phyloP scores from a whole-genome alignment of 2,888 invertebrate genomes.

The Ectropis crepuscularia region DNA sequence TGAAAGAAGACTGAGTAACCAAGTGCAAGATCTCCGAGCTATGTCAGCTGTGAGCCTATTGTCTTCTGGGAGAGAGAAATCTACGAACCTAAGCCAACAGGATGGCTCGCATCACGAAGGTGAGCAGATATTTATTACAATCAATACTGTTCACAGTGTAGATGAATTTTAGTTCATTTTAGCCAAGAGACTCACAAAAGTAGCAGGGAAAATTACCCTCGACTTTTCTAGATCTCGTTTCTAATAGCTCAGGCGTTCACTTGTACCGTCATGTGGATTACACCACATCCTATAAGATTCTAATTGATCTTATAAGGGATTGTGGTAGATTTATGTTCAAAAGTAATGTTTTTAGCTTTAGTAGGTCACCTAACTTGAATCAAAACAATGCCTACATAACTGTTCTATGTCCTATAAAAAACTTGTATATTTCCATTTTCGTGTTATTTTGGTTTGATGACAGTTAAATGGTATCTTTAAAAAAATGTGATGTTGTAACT shows the following conservation, averaged over 20 bases:
- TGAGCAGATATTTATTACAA: conserved; percentile 46
- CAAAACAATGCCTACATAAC: conserved; percentile 36
- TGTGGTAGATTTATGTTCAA: conserved; percentile 2
- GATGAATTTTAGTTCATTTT: not conserved
- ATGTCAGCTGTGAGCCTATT: conserved; percentile 83
- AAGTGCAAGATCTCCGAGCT: conserved; percentile 74
- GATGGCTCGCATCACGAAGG: conserved; percentile 77
- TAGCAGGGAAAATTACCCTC: conserved; percentile 11
- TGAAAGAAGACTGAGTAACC: conserved; percentile 81
- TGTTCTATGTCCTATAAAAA: conserved; percentile 34
- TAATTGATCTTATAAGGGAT: not conserved
- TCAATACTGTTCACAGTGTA: conserved; percentile 6
- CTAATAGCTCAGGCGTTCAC: not conserved
- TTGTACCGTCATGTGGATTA: not conserved
- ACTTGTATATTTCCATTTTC: not conserved
- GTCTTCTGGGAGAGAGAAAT: conserved; percentile 81
- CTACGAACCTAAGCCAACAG: conserved; percentile 73
- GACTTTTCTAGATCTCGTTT: conserved; percentile 17
- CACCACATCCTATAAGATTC: conserved; percentile 9
- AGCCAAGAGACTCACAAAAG: not conserved
- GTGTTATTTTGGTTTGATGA: too few species aligned
- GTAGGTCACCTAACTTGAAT: conserved; percentile 37
- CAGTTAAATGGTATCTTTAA: too few species aligned
- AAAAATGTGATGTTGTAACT: too few species aligned
- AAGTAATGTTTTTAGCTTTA: conserved; percentile 16